These are phyloP conservation scores for Ligdia adustata DNA, from an alignment of 2,888 invertebrate genomes.

Conservation along the genomic window DNA sequence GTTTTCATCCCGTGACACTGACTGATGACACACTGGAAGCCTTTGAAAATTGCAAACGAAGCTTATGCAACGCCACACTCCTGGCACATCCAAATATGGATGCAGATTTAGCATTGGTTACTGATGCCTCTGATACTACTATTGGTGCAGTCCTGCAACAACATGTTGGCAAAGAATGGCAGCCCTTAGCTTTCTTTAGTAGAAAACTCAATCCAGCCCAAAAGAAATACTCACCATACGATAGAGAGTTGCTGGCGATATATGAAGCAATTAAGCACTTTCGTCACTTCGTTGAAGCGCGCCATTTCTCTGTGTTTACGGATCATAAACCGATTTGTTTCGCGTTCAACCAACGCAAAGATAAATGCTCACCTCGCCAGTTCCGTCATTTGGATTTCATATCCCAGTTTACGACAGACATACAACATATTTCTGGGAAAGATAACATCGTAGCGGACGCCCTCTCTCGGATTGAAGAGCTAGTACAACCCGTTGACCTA, in stretches of 20 bases:
- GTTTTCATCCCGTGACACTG: too few species aligned
- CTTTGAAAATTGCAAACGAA: too few species aligned
- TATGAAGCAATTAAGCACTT: not conserved
- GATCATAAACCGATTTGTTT: too few species aligned
- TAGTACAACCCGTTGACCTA: not conserved
- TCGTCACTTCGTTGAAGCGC: not conserved
- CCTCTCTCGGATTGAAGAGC: not conserved
- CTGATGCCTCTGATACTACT: too few species aligned
- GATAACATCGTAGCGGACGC: not conserved
- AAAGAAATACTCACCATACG: not conserved
- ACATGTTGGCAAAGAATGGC: not conserved
- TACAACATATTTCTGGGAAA: not conserved
- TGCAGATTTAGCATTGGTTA: too few species aligned
- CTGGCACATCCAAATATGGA: too few species aligned
- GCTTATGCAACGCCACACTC: too few species aligned
- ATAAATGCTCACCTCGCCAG: too few species aligned
- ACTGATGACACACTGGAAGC: too few species aligned
- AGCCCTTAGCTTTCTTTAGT: not conserved
- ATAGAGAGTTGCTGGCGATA: not conserved
- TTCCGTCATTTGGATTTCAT: too few species aligned
- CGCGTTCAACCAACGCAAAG: too few species aligned
- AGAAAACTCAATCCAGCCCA: not conserved
- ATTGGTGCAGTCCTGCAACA: not conserved
- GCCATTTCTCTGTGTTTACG: not conserved
- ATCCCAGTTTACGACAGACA: too few species aligned